Evolutionary conservation across 2,113 vertebrate species (phyloP).

Genomic region (Gnathonemus echidnorhynchus): DNA sequence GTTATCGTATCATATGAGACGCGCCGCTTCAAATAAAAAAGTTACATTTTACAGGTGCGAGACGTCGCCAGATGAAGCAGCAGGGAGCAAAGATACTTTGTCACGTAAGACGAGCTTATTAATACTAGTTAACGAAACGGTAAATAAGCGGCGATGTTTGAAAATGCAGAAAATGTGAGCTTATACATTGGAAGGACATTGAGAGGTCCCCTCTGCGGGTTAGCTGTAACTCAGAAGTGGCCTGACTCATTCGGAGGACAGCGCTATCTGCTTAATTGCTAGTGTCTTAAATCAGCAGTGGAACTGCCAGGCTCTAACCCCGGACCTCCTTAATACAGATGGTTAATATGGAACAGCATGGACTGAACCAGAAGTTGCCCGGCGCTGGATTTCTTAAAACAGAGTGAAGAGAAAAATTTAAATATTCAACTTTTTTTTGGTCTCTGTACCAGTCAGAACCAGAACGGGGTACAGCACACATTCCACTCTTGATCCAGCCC

Average conservation of each 20-base stretch:
- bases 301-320: background rate
- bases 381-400: background rate
- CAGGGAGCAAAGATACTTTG: too few species aligned
- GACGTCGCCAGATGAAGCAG: background rate
- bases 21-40: background rate
- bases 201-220: background rate
- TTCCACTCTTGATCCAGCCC: background rate
- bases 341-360: background rate
- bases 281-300: background rate
- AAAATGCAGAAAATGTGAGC: background rate
- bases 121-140: background rate
- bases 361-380: background rate
- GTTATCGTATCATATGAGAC: background rate
- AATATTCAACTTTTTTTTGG: background rate
- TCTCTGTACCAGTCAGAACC: background rate
- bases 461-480: background rate
- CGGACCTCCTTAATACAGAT: background rate
- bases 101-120: background rate
- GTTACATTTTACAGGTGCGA: background rate
- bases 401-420: background rate
- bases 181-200: background rate
- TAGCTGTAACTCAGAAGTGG: background rate
- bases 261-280: background rate
- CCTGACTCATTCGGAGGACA: background rate
- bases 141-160: background rate